These are phyloP conservation scores for Plebejus melissa DNA, from an alignment of 2,888 invertebrate genomes.

Conservation along the genomic window DNA sequence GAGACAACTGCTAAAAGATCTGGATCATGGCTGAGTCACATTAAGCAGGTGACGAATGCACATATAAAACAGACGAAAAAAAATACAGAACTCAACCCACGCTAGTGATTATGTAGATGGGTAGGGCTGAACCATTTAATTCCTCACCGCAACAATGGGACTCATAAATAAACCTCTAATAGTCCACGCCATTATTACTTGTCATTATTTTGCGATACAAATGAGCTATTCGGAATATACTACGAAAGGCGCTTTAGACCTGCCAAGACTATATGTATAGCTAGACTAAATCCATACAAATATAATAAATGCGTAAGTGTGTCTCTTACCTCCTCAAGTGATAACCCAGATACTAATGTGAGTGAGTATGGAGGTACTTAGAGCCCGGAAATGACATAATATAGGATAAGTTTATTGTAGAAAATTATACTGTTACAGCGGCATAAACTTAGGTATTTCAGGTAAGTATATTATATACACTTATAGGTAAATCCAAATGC, in stretches of 20 bases:
- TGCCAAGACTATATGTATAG: neutral
- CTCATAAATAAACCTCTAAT: slow-evolving; percentile 22
- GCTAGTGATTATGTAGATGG: slow-evolving; percentile 22
- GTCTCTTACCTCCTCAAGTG: too few relatives aligned
- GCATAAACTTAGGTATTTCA: neutral
- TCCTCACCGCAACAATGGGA: slow-evolving; percentile 21
- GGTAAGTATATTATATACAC: neutral
- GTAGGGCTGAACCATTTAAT: slow-evolving; percentile 16
- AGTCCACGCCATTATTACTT: slow-evolving; percentile 16
- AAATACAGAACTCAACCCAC: slow-evolving; percentile 11
- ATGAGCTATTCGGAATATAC: neutral
- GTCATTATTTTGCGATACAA: slow-evolving; percentile 25
- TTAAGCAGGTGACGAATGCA: neutral
- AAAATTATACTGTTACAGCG: neutral
- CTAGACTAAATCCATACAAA: neutral
- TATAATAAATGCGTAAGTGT: too few relatives aligned
- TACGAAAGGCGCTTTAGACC: too few relatives aligned
- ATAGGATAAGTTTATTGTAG: neutral
- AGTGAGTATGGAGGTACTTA: neutral
- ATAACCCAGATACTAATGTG: neutral
- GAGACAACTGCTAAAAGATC: neutral
- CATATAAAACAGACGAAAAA: neutral
- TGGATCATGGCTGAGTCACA: neutral
- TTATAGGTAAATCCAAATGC: slow-evolving; percentile 6
- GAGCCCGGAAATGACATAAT: neutral